Evolutionary conservation across 1,140 invertebrate species (phyloP).

Genomic region (Drosophila varians): DNA sequence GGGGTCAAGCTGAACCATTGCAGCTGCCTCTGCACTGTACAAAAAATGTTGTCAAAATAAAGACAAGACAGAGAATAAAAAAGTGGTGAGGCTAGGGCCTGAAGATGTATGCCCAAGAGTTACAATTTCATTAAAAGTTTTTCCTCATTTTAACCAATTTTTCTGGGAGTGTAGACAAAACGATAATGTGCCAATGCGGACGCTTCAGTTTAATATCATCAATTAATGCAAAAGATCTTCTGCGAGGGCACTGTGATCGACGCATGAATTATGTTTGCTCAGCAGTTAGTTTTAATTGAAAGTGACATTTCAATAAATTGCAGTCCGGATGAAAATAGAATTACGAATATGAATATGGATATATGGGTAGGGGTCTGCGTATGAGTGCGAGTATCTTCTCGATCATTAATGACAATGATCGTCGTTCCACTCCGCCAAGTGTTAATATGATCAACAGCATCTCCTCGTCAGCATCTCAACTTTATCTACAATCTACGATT

Average conservation of each 20-base stretch:
- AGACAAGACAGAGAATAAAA: neutral
- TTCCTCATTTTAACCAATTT: too few species aligned
- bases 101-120: too few species aligned
- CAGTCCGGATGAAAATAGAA: neutral
- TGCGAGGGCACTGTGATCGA: constrained; percentile 47
- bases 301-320: constrained; percentile 82
- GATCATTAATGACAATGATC: constrained; percentile 61
- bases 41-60: neutral
- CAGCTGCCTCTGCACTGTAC: constrained; percentile 28
- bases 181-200: constrained; percentile 76
- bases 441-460: constrained; percentile 78
- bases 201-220: constrained; percentile 77
- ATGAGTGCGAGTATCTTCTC: constrained; percentile 28
- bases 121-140: too few species aligned
- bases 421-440: constrained; percentile 51
- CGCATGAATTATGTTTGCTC: constrained; percentile 75
- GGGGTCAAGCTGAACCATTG: constrained; percentile 36
- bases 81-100: too few species aligned
- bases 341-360: constrained; percentile 8
- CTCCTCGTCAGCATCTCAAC: constrained; percentile 77
- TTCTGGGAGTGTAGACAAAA: constrained; percentile 20
- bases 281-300: constrained; percentile 80
- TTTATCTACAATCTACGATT: constrained; percentile 11
- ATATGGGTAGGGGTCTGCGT: constrained; percentile 1
- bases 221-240: constrained; percentile 69